Evolutionary conservation across 1,140 invertebrate species (phyloP), one percentile per base, ranked within the genome.

Genomic region (Eulimnadia texana): DNA sequence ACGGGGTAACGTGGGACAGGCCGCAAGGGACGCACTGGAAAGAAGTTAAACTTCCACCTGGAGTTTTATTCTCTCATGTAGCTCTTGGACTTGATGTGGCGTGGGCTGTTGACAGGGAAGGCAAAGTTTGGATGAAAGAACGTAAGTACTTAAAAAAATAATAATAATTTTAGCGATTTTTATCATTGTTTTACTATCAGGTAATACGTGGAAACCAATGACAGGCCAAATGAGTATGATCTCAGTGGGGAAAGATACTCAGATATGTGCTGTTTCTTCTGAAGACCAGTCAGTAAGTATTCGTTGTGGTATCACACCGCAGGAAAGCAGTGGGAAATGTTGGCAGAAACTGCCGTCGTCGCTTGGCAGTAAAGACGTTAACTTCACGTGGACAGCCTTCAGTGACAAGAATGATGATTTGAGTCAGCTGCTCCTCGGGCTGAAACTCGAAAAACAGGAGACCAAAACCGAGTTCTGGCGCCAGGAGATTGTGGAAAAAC

Each of bases 71-170:
- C 11, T 71, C 78, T 42, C 85, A 89, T 72, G 74, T 94, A 3
- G 84, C 87, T 60, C 86, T 93, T 20, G 91, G 92, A 3, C 79
- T 78, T n/a, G 82, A 88, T 76, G 77, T 83, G 2, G 85, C 93
- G 6, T 95, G 92, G 92, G 88, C 84, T 63, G 74, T 93, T 6
- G 86, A 85, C 53, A 83, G 86, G 67, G 85, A 91, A 70, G 81
- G 84, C 60, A 81, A 82, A 68, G 86, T 92, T n/a, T 93, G 89
- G 89, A 93, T 92, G 70, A 78, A 89, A 65, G 84, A 89, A 73
- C 89, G 90, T 24, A 80, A 93, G 23, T 82, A 83, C 70, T 81
- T 66, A 16, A n/a, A n/a, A n/a, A n/a, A n/a, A n/a, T n/a, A n/a
- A 9, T 42, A 9, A 16, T 6, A 42, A 42, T 42, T 42, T 42